Conservation (phyloP, 2,113 vertebrate species). For the Patagioenas fasciata region DNA sequence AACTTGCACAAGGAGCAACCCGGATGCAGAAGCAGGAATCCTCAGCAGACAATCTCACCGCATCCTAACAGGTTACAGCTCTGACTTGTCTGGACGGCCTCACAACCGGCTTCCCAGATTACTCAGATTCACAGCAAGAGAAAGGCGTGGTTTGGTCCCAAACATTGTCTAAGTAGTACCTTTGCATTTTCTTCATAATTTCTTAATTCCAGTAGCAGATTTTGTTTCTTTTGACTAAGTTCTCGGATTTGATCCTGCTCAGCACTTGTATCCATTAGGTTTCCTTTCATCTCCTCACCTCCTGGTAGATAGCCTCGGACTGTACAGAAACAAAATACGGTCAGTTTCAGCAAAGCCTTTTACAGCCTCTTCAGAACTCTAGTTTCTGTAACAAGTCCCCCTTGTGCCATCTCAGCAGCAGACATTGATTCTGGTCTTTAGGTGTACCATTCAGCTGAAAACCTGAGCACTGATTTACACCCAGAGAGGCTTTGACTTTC, state of each 20-base stretch:
- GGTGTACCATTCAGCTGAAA: neutral
- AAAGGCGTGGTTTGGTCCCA: neutral
- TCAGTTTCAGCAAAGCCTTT: neutral
- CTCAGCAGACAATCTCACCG: neutral
- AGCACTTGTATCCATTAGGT: slow-evolving; percentile 86
- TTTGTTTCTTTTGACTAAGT: slow-evolving; percentile 94
- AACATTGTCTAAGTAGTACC: slow-evolving; percentile 64
- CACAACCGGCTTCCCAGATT: neutral
- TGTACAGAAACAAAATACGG: slow-evolving; percentile 49
- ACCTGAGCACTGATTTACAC: neutral
- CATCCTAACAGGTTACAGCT: neutral
- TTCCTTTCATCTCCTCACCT: slow-evolving; percentile 87
- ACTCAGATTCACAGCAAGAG: neutral
- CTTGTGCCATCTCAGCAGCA: neutral
- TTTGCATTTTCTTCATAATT: slow-evolving; percentile 94
- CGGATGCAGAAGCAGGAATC: neutral
- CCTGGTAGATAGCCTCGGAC: slow-evolving; percentile 95
- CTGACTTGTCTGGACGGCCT: neutral
- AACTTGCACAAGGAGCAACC: neutral
- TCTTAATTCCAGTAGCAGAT: slow-evolving; percentile 89
- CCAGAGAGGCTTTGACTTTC: neutral
- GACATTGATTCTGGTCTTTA: neutral
- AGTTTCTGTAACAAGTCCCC: neutral
- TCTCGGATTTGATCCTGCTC: slow-evolving; percentile 95
- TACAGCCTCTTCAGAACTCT: neutral